A percentile compares a stretch with the other conserved stretches of the same genome.
These are phyloP conservation scores for Papilio protenor DNA, from an alignment of 2,888 invertebrate genomes.

Conservation along the genomic window DNA sequence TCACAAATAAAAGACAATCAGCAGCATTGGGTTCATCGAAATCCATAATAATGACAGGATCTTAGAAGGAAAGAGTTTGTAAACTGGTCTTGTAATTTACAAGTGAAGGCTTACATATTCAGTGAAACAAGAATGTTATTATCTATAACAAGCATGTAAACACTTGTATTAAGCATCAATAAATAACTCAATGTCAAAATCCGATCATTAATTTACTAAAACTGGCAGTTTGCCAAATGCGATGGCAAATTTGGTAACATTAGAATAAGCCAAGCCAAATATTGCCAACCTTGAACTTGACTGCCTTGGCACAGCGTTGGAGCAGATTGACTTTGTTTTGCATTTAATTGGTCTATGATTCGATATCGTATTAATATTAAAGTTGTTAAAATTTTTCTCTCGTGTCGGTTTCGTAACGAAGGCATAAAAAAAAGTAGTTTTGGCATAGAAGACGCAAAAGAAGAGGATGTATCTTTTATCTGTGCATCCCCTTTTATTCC, in stretches of 20 bases:
- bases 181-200: constrained; percentile 33
- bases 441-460: no score
- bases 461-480: no score
- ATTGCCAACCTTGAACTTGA: constrained; percentile 20
- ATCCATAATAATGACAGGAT: no score
- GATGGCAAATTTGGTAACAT: constrained; percentile 21
- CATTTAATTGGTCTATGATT: neutral
- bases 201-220: constrained; percentile 25
- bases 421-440: no score
- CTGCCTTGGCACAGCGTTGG: neutral
- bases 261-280: constrained; percentile 13
- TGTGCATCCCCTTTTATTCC: no score
- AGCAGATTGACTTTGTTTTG: neutral
- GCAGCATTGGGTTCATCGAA: no score
- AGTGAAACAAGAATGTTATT: neutral
- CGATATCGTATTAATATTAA: neutral
- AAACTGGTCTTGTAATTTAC: no score
- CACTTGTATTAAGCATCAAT: constrained; percentile 17
- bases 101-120: neutral
- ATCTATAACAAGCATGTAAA: neutral
- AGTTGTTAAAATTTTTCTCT: no score
- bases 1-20: no score
- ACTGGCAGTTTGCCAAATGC: constrained; percentile 16
- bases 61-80: no score
- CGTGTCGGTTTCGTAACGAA: no score